Evolutionary conservation across 2,113 vertebrate species (phyloP), one percentile per base, ranked within the genome.

Genomic region (Trichomycterus rosablanca): DNA sequence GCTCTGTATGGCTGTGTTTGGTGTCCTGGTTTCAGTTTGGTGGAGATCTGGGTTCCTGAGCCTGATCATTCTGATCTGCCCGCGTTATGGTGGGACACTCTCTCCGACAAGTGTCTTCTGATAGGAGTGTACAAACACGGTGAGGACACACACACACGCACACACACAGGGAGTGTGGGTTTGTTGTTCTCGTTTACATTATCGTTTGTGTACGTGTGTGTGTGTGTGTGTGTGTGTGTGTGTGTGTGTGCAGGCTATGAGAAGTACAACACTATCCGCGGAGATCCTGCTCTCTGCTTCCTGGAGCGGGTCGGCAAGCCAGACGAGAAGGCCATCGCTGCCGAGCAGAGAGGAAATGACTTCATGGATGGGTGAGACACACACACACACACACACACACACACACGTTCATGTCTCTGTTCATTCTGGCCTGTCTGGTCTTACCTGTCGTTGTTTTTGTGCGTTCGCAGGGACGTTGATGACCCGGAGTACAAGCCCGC

Each of bases 401-500:
- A 11, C 34, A n/a, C n/a, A n/a, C n/a, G n/a, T n/a, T n/a, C n/a
- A n/a, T n/a, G n/a, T n/a, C n/a, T n/a, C n/a, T n/a, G 24, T 23
- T 9, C 16, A 14, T 3, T 10, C 1, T 32, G 32, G 28, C 20
- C 19, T 55, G 26, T 42, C 28, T 44, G 52, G 24, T 2, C 10
- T 40, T 10, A 15, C 10, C 3, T 5, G 9, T 23, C 5, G 11
- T 2, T 37, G 5, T 58, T 76, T 2, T 70, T 81, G 63, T 68
- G 9, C 70, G 10, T 55, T n/a, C n/a, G 80, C 82, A 97, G 94
- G 68, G 95, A 98, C 75, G 92, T 94, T 69, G 96, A 99, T 81
- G 96, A 99, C 78, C 95, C 96, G 58, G 96, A 99, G 73, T 99
- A 99, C 74, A 99, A 97, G 77, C 96, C 96, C 66, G 90, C 95